Base-by-base conservation (phyloP, 2,888 invertebrate species). In the Pogonocherus hispidulus region DNA sequence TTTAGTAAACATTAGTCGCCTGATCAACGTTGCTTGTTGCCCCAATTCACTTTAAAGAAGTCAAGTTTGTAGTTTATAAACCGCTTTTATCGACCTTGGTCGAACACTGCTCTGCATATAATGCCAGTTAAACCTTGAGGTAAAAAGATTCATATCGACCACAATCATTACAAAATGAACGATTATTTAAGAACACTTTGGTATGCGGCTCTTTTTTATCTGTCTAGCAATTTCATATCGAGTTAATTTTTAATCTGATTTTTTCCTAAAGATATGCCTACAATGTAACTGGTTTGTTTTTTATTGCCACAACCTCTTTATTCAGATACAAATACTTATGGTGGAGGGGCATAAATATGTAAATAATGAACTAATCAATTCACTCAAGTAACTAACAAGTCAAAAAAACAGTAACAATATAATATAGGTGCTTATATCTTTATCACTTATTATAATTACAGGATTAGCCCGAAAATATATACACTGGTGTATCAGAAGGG, bases 61-160 rank as follows among this genome's bases (percentile, higher is more conserved):
- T 27, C 27, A 8, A 3, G 27, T 27, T 14, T n/a, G 41, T 41
- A 41, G 14, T n/a, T 41, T 32, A 52, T 32, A 52, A 18, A 32
- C 37, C 9, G 18, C 20, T 47, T 22, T 47, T 54, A 35, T 18
- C 19, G 19, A 9, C 16, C 54, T 19, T 19, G 19, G 35, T 54
- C 18, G 14, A 35, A 37, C 19, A 35, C 18, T 32, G 22, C 22
- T 16, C 22, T 3, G 22, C 23, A 9, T 54, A 18, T 41, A 16
- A 14, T 41, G n/a, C 41, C 41, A 54, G 16, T 54, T 19, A 19
- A 32, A 35, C 54, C 54, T 54, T 54, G 54, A 54, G 19, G 35
- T 54, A 37, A 11, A 54, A 54, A 54, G 54, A 54, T 54, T 54
- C 54, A 35, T 54, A 54, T 54, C 54, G 35, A 35, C 18, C 32